Percentiles rank a stretch among this genome's conserved stretches.
Conservation (phyloP, 2,113 vertebrate species). For the Spilogale gracilis region DNA sequence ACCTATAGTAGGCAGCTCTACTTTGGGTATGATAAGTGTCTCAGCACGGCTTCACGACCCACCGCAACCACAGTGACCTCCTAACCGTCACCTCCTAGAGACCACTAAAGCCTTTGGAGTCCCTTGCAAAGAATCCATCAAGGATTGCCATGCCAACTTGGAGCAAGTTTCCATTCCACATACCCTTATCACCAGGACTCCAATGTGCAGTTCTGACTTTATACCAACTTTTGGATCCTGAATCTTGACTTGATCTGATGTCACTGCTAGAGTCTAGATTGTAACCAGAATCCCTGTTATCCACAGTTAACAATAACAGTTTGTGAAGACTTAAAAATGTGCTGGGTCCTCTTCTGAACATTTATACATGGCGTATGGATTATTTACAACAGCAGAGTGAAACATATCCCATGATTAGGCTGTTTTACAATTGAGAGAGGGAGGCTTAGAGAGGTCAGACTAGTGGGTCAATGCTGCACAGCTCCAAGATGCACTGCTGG, state of each 20-base stretch:
- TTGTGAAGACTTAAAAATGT: neutral
- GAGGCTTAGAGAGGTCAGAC: neutral
- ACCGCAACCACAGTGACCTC: too few species aligned
- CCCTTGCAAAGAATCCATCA: neutral
- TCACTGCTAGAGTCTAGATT: neutral
- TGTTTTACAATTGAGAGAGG: neutral
- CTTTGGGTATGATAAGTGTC: accelerated
- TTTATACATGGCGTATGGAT: neutral
- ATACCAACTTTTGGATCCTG: neutral
- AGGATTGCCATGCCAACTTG: neutral
- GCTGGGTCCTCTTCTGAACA: neutral
- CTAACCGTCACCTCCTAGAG: accelerated
- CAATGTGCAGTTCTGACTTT: neutral
- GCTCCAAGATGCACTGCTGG: neutral
- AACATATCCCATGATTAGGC: neutral
- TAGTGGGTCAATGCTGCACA: neutral
- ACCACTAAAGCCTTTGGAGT: neutral
- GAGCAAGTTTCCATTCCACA: neutral
- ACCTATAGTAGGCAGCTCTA: neutral
- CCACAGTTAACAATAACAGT: neutral
- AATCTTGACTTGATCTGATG: neutral
- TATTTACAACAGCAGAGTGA: neutral
- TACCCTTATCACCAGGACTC: neutral
- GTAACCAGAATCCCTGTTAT: neutral
- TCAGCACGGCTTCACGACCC: neutral